These are phyloP conservation scores for Percopsis omiscomaycus DNA, from an alignment of 2,797 vertebrate genomes.

Conservation along the genomic window DNA sequence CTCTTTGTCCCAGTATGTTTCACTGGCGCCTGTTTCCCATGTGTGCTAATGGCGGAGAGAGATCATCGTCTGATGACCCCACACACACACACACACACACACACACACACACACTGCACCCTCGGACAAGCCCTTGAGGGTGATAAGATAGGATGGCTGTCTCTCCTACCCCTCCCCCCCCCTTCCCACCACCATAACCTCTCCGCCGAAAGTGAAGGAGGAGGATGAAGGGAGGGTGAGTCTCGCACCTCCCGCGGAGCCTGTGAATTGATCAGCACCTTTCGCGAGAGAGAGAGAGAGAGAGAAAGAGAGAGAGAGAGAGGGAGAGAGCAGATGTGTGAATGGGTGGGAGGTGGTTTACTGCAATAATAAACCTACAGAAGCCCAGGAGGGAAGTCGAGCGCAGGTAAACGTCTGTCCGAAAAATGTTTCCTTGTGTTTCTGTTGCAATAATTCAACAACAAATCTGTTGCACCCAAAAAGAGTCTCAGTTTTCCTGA, in stretches of 20 bases:
- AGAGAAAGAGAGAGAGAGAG: constrained; percentile 35
- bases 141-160: constrained; percentile 1
- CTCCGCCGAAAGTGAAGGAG: background rate
- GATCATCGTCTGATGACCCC: too few species aligned
- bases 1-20: constrained; percentile 59
- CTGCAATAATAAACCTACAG: constrained; percentile 58
- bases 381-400: constrained; percentile 40
- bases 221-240: constrained; percentile 23
- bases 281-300: constrained; percentile 39
- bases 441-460: too few species aligned
- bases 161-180: background rate
- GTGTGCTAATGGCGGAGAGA: constrained; percentile 75
- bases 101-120: constrained; percentile 29
- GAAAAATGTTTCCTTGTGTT: too few species aligned
- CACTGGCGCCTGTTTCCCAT: constrained; percentile 79
- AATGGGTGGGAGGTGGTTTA: constrained; percentile 61
- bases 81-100: constrained; percentile 50
- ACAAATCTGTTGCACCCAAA: too few species aligned
- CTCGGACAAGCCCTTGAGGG: background rate
- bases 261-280: constrained; percentile 86
- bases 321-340: constrained; percentile 67
- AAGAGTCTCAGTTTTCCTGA: too few species aligned
- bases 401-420: too few species aligned
- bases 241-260: constrained; percentile 77
- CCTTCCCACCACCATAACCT: too few species aligned